Conservation (phyloP, 2,888 invertebrate species). For the Teleogryllus oceanicus region DNA sequence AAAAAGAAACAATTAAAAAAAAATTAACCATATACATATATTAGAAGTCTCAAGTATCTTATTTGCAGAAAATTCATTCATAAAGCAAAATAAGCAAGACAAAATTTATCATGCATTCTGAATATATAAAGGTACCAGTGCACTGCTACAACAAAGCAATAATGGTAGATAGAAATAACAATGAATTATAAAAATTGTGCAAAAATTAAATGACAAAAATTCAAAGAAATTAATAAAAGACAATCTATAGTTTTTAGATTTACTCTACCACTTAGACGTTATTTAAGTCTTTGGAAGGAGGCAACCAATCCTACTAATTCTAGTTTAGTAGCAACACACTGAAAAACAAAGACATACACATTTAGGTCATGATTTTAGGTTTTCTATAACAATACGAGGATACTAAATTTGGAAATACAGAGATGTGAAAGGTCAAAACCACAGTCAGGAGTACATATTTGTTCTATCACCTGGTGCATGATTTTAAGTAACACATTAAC, state of each 20-base stretch:
- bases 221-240: background rate
- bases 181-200: background rate
- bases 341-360: constrained; percentile 8
- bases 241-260: background rate
- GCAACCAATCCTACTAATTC: constrained; percentile 2
- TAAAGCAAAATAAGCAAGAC: background rate
- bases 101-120: background rate
- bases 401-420: constrained; percentile 6
- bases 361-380: background rate
- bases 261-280: constrained; percentile 7
- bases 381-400: background rate
- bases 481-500: too few species aligned
- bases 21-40: background rate
- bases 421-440: background rate
- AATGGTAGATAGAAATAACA: background rate
- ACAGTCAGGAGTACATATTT: background rate
- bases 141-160: background rate
- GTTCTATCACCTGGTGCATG: too few species aligned
- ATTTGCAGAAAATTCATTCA: background rate
- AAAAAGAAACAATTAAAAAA: constrained; percentile 38
- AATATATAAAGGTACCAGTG: background rate
- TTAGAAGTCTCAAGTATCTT: background rate
- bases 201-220: background rate
- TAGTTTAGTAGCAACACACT: constrained; percentile 18
- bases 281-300: background rate